Evolutionary conservation across 2,113 vertebrate genomes (phyloP).

Genomic region (Cettia cetti): DNA sequence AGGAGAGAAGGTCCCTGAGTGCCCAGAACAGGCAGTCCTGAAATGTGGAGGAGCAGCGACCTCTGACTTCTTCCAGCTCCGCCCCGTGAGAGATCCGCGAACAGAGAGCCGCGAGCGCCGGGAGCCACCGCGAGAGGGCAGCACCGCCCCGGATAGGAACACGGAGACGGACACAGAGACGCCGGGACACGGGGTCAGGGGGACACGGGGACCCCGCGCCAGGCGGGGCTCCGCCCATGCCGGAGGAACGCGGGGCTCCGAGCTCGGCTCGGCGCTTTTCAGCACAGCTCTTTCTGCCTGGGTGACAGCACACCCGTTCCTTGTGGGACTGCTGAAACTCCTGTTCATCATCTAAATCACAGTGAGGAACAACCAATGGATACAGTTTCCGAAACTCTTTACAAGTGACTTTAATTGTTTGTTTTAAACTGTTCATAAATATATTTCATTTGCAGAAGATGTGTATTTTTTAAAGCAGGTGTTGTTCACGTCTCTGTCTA

Average conservation of each 20-base stretch:
- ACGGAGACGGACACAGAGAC: neutral
- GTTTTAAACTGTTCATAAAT: neutral
- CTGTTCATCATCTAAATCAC: neutral
- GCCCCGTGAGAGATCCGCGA: accelerated
- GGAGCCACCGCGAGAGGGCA: slow-evolving; percentile 63
- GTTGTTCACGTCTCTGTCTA: neutral
- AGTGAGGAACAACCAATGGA: neutral
- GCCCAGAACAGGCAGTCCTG: accelerated
- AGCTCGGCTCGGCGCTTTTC: neutral
- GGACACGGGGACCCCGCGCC: no score
- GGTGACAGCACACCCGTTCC: neutral
- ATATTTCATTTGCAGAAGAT: neutral
- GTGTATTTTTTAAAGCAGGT: neutral
- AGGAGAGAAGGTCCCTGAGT: neutral
- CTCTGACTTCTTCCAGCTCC: accelerated
- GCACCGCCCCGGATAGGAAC: neutral
- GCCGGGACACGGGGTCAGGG: accelerated
- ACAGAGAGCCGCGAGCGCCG: neutral
- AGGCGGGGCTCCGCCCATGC: neutral
- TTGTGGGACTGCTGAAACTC: neutral
- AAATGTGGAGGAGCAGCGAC: accelerated
- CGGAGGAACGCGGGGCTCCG: neutral
- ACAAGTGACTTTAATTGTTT: neutral
- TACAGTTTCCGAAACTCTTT: neutral
- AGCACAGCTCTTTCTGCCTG: neutral